Conservation (phyloP, 2,797 vertebrate species). For the Lepilemur septentrionalis region DNA sequence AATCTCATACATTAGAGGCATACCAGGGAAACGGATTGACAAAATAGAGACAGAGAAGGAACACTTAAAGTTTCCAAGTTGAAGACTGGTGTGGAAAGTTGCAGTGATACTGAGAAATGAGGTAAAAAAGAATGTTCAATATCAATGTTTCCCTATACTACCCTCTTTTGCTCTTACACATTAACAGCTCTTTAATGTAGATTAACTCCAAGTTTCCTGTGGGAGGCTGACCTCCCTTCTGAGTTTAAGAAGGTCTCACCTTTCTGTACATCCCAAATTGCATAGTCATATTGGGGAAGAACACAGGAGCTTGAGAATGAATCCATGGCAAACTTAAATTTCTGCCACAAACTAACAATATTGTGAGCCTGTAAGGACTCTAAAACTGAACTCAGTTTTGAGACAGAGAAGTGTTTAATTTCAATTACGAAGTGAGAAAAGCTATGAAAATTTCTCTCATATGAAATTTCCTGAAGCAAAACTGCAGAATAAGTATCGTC, state of each 20-base stretch:
- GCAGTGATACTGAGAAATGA: neutral
- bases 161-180: neutral
- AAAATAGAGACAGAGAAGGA: neutral
- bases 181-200: neutral
- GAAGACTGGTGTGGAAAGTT: neutral
- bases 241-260: neutral
- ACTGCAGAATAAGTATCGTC: neutral
- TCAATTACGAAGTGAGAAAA: constrained; percentile 38
- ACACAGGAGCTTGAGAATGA: neutral
- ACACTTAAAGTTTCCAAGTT: neutral
- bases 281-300: neutral
- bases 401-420: constrained; percentile 23
- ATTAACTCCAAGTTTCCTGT: neutral
- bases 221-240: neutral
- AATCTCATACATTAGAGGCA: neutral
- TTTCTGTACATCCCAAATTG: neutral
- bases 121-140: neutral
- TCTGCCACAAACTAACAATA: neutral
- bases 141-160: neutral
- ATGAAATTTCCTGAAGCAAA: constrained; percentile 43
- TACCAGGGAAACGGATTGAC: neutral
- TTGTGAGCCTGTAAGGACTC: neutral
- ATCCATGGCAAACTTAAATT: neutral
- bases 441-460: neutral
- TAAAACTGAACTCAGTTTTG: constrained; percentile 33